Evolutionary conservation across 2,888 invertebrate species (phyloP), one percentile per base, ranked within the genome.

Genomic region (Drosophila pegasa): DNA sequence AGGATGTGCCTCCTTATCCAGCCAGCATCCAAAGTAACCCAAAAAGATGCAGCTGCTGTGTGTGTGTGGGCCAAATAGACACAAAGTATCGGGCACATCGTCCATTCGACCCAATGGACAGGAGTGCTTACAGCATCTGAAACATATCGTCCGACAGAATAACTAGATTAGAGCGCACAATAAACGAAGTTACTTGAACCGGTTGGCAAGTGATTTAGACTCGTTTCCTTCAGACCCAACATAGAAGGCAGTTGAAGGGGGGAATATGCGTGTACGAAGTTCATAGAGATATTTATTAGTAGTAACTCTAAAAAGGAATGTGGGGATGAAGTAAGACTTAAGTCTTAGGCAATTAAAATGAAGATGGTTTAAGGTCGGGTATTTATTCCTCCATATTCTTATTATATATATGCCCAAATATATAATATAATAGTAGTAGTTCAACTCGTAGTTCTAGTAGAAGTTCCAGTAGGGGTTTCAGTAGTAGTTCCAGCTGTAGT

Each of bases 1-100:
- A 65, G 60, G 65, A 60, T 64, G 77, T 60, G 72, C 50, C 31
- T n/a, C n/a, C n/a, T n/a, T n/a, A n/a, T n/a, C n/a, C n/a, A 12
- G 9, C 35, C 22, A 25, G 14, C 33, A 31, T 16, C 29, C 43
- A 33, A 52, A 14, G 27, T 51, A 37, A 47, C 25, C 20, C 9
- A n/a, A 33, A 25, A 33, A 41, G 31, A 57, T 52, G 41, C 31
- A 68, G 40, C 41, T 69, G 41, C 18, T 60, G 27, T 37, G 20
- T 12, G 37, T 37, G 25, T 16, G 66, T 14, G 50, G 70, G 1
- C 47, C 47, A 38, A 40, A 50, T n/a, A 38, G 25, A 62, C n/a
- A 48, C 38, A 37, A 52, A 16, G 16, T 14, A 14, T 45, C 60
- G 27, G 29, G 38, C 61, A 38, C 20, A 31, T n/a, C 45, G 27